Percentiles rank a stretch among this genome's conserved stretches.
Conservation (phyloP, 2,113 vertebrate genomes). For the Eurypyga helias region DNA sequence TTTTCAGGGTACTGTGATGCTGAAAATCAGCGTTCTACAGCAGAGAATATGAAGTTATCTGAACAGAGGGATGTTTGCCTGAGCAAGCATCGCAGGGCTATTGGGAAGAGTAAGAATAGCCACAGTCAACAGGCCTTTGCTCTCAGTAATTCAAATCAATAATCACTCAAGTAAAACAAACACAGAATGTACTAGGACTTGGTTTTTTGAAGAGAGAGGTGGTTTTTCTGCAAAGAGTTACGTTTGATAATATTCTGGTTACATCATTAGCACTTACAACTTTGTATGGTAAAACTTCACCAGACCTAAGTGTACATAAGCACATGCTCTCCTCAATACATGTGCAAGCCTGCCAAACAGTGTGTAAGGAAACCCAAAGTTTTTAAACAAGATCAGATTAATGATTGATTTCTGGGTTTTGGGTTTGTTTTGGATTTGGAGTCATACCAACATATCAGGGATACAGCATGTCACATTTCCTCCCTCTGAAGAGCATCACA, state of each 20-base stretch:
- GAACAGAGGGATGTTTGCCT: background rate
- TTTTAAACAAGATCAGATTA: background rate
- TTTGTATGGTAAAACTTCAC: background rate
- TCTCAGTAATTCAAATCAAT: background rate
- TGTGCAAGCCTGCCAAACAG: background rate
- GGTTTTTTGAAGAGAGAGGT: background rate
- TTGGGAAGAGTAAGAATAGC: background rate
- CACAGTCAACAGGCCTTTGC: background rate
- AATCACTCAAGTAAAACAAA: background rate
- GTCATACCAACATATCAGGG: background rate
- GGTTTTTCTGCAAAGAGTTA: background rate
- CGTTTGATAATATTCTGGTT: background rate
- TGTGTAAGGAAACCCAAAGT: background rate
- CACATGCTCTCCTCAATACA: accelerated
- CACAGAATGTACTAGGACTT: background rate
- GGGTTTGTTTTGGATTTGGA: background rate
- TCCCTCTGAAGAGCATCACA: background rate
- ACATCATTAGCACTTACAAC: background rate
- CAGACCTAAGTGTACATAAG: background rate
- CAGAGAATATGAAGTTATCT: background rate
- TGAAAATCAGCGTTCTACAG: background rate
- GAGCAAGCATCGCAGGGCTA: background rate
- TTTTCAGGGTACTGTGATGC: background rate
- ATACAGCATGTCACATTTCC: background rate
- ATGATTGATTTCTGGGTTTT: background rate